phyloP scores from a whole-genome alignment of 2,888 invertebrate species.

The Petrophora chlorosata region DNA sequence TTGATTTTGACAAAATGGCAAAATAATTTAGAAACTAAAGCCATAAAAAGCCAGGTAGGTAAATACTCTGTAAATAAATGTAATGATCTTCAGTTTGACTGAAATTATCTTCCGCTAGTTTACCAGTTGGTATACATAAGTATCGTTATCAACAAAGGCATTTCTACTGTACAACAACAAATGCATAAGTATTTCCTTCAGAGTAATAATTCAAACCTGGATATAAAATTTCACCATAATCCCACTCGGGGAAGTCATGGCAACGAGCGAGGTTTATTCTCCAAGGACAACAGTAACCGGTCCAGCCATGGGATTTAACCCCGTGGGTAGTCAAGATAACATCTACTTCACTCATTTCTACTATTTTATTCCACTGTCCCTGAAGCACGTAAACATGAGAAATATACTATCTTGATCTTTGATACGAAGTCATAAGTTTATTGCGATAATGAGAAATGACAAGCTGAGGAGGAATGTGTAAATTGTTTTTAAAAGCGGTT shows the following conservation, averaged over 20 bases:
- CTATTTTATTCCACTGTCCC: slow-evolving; percentile 27
- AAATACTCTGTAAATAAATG: too few species aligned
- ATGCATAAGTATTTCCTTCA: too few species aligned
- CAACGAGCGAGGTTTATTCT: slow-evolving; percentile 17
- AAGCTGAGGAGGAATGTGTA: not conserved
- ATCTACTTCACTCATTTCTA: slow-evolving; percentile 36
- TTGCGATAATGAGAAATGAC: slow-evolving; percentile 24
- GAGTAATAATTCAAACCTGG: too few species aligned
- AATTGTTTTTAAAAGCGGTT: slow-evolving; percentile 11
- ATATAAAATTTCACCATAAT: not conserved
- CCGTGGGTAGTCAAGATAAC: slow-evolving; percentile 37
- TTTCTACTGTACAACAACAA: too few species aligned
- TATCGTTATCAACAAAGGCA: too few species aligned
- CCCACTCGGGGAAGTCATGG: not conserved
- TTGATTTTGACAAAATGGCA: too few species aligned
- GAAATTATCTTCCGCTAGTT: too few species aligned
- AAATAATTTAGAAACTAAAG: too few species aligned
- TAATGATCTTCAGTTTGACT: too few species aligned
- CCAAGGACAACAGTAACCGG: slow-evolving; percentile 41
- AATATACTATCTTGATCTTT: slow-evolving; percentile 26
- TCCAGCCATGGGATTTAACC: slow-evolving; percentile 26
- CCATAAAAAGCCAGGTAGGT: too few species aligned
- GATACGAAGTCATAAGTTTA: slow-evolving; percentile 24
- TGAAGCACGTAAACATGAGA: slow-evolving; percentile 8
- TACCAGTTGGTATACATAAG: too few species aligned